Percentiles rank a stretch among this genome's conserved stretches.
Evolutionary conservation across 2,113 vertebrate genomes (phyloP).

Genomic region (Puntigrus tetrazona): DNA sequence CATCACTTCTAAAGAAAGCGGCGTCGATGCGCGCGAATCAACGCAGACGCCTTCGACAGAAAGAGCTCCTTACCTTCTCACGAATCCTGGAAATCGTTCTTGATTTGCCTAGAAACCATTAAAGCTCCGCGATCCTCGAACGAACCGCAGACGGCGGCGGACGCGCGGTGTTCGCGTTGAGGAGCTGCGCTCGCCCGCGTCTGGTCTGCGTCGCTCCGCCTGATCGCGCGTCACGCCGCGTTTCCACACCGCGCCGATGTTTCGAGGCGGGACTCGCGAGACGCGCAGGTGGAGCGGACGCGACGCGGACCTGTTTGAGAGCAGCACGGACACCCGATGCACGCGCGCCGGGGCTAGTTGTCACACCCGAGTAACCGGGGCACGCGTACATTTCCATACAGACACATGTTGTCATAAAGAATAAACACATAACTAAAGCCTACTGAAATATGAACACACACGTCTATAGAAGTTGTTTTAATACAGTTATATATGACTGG

Average conservation of each 20-base stretch:
- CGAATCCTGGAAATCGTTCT: neutral
- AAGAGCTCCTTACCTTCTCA: neutral
- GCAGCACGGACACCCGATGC: neutral
- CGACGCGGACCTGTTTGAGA: neutral
- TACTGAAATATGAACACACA: neutral
- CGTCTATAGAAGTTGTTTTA: too few species aligned
- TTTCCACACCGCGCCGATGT: neutral
- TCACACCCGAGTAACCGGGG: neutral
- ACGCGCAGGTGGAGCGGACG: neutral
- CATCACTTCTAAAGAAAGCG: neutral
- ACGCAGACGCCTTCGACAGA: neutral
- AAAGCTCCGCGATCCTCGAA: neutral
- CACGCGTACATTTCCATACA: too few species aligned
- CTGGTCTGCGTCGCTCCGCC: conserved; percentile 13
- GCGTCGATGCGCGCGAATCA: neutral
- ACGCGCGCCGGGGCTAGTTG: neutral
- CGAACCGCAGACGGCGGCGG: neutral
- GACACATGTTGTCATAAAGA: too few species aligned
- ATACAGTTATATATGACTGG: too few species aligned
- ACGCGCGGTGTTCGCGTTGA: neutral
- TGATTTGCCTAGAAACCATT: neutral
- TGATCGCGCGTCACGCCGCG: conserved; percentile 3
- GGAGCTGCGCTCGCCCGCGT: too few species aligned
- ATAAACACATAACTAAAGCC: neutral
- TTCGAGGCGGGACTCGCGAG: neutral